phyloP scores from a whole-genome alignment of 1,140 invertebrate genomes.

The Brachystomella parvula region DNA sequence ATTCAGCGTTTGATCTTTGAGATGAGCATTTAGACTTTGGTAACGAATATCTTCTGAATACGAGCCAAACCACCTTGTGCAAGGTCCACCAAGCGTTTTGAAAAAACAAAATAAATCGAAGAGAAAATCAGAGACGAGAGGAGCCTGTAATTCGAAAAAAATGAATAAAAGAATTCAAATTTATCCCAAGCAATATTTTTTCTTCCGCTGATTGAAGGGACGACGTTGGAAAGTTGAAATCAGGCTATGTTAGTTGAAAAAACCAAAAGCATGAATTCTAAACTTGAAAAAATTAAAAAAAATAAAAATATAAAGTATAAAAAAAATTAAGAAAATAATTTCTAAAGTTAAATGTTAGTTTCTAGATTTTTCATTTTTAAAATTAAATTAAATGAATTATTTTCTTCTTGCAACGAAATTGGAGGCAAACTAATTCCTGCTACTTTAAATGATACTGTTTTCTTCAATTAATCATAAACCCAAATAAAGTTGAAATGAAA shows the following conservation, averaged over 20 bases:
- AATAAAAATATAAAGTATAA: neutral
- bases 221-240: neutral
- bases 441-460: too few relatives aligned
- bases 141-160: neutral
- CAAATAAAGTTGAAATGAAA: too few relatives aligned
- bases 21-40: neutral
- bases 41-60: conserved; percentile 11
- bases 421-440: too few relatives aligned
- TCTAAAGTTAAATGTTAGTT: too few relatives aligned
- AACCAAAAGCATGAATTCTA: neutral
- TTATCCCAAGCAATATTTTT: neutral
- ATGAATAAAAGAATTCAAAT: neutral
- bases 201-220: neutral
- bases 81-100: neutral
- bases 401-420: too few relatives aligned
- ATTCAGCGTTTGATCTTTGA: neutral
- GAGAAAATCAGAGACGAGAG: conserved; percentile 3
- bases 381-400: too few relatives aligned
- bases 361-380: too few relatives aligned
- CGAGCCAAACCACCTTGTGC: neutral
- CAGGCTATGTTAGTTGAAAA: neutral
- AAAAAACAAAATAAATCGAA: conserved; percentile 9
- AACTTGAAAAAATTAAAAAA: neutral
- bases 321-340: neutral
- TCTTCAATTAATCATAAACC: too few relatives aligned